Percentiles rank a stretch among this genome's conserved stretches.
These are phyloP conservation scores for Oenanthe melanoleuca DNA, from an alignment of 2,113 vertebrate genomes.

Conservation along the genomic window DNA sequence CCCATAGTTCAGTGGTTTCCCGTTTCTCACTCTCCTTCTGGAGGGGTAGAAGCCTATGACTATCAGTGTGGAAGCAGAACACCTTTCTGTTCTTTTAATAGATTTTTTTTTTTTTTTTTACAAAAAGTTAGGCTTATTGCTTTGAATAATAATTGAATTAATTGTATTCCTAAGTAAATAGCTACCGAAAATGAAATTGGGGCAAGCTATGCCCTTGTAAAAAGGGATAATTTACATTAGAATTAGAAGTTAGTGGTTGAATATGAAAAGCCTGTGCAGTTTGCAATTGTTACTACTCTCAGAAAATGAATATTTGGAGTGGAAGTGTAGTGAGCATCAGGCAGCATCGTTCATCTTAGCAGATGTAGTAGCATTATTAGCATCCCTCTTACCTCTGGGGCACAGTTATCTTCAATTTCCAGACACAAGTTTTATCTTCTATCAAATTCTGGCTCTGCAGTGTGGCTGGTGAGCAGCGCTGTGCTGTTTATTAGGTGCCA, in stretches of 20 bases:
- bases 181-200: not conserved
- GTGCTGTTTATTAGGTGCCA: not conserved
- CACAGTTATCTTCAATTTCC: conserved; percentile 18
- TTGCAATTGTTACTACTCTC: not conserved
- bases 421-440: conserved; percentile 1
- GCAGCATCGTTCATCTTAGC: not conserved
- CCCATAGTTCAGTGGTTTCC: not conserved
- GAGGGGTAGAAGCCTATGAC: not conserved
- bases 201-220: not conserved
- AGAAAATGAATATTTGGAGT: not conserved
- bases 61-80: not conserved
- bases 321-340: not conserved
- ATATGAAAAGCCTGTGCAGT: not conserved
- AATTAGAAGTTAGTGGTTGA: not conserved
- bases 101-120: not conserved
- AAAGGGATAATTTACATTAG: not conserved
- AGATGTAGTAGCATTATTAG: not conserved
- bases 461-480: not conserved
- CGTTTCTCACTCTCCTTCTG: not conserved
- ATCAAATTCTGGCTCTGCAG: not conserved
- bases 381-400: not conserved
- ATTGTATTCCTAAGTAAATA: not conserved
- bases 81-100: not conserved
- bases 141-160: not conserved
- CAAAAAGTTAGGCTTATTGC: not conserved